Percentiles rank a stretch among this genome's conserved stretches.
phyloP scores from a whole-genome alignment of 2,113 vertebrate species.

The Syngnathus floridae region DNA sequence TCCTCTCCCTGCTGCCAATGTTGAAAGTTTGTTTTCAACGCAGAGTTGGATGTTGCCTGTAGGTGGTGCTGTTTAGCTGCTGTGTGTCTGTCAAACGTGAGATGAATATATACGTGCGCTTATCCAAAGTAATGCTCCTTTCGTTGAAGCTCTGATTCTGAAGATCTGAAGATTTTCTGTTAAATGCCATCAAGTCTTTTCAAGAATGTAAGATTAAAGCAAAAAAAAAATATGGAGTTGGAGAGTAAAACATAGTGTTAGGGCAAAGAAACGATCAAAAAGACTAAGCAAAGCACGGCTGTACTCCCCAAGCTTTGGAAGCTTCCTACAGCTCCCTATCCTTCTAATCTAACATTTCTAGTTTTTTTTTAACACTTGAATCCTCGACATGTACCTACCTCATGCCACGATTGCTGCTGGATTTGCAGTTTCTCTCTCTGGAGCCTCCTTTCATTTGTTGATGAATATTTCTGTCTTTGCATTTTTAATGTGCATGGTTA shows the following conservation, averaged over 20 bases:
- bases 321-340: neutral
- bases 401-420: neutral
- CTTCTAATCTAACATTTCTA: neutral
- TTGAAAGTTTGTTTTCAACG: neutral
- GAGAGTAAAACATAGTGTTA: slow-evolving; percentile 1
- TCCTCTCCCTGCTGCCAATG: slow-evolving; percentile 6
- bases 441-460: neutral
- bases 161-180: slow-evolving; percentile 8
- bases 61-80: slow-evolving; percentile 58
- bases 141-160: slow-evolving; percentile 13
- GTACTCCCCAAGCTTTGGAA: neutral
- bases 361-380: neutral
- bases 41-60: slow-evolving; percentile 35
- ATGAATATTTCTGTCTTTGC: slow-evolving; percentile 2
- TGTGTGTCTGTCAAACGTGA: slow-evolving; percentile 6
- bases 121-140: slow-evolving; percentile 13
- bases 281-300: slow-evolving; percentile 5
- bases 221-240: neutral
- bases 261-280: slow-evolving; percentile 24
- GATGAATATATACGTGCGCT: slow-evolving; percentile 10
- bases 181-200: slow-evolving; percentile 2
- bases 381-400: neutral
- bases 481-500: neutral
- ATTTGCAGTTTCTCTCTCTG: neutral
- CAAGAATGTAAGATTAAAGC: neutral